Evolutionary conservation across 1,140 invertebrate genomes (phyloP).

Genomic region (Drosophila suzukii): DNA sequence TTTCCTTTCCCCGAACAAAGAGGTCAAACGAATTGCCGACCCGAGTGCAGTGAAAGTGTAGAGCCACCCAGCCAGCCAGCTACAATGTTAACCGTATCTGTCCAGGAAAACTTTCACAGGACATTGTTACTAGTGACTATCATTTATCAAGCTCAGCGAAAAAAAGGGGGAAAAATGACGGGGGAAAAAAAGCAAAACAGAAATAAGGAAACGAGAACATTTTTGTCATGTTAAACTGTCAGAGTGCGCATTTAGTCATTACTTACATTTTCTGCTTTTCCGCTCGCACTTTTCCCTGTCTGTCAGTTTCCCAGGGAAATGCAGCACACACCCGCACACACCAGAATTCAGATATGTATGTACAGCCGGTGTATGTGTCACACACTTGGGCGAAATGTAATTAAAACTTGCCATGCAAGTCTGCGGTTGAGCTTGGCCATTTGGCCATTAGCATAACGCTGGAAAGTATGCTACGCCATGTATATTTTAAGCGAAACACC

Average conservation of each 20-base stretch:
- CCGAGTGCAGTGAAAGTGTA: conserved; percentile 58
- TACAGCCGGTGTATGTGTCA: conserved; percentile 50
- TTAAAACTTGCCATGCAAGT: conserved; percentile 79
- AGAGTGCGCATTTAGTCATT: conserved; percentile 83
- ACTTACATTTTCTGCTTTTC: conserved; percentile 66
- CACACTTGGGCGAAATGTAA: conserved; percentile 68
- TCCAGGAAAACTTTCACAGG: conserved; percentile 49
- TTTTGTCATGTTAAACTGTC: conserved; percentile 82
- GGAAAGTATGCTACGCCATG: conserved; percentile 62
- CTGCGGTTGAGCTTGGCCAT: conserved; percentile 69
- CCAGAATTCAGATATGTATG: not conserved
- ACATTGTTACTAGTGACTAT: conserved; percentile 50
- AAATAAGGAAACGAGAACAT: conserved; percentile 71
- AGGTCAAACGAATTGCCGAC: conserved; percentile 37
- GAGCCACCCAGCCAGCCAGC: conserved; percentile 11
- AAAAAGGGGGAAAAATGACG: conserved; percentile 16
- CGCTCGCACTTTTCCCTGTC: conserved; percentile 22
- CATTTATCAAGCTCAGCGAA: conserved; percentile 77
- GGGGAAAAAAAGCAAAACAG: conserved; percentile 47
- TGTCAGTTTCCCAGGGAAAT: conserved; percentile 66
- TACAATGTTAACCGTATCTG: conserved; percentile 52
- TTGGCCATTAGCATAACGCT: conserved; percentile 70
- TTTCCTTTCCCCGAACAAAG: conserved; percentile 32
- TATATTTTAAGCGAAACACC: conserved; percentile 62
- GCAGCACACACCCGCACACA: conserved; percentile 33